These are phyloP conservation scores for Synanthedon myopaeformis DNA, from an alignment of 2,888 invertebrate species.

Conservation along the genomic window DNA sequence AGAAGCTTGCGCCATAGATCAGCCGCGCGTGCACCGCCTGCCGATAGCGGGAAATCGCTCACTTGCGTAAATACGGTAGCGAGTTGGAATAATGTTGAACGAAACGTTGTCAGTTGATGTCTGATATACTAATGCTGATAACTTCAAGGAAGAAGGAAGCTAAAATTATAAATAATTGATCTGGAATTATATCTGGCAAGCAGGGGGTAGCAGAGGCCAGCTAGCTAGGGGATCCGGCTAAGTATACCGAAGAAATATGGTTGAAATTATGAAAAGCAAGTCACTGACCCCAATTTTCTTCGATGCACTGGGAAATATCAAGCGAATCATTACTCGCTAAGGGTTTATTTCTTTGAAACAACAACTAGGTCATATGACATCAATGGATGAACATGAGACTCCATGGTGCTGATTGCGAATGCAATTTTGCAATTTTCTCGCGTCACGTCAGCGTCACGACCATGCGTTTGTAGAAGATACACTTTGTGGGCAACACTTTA, in stretches of 20 bases:
- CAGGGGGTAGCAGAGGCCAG: too few relatives aligned
- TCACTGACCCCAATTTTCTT: too few relatives aligned
- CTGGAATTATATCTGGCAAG: too few relatives aligned
- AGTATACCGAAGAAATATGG: too few relatives aligned
- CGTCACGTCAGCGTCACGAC: slow-evolving; percentile 23
- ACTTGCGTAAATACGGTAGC: slow-evolving; percentile 63
- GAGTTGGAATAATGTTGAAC: slow-evolving; percentile 11
- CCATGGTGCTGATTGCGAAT: slow-evolving; percentile 44
- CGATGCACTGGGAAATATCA: background rate
- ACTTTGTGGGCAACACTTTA: background rate
- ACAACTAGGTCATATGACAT: slow-evolving; percentile 58
- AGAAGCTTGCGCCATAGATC: slow-evolving; percentile 54
- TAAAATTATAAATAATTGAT: background rate
- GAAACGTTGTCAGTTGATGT: background rate
- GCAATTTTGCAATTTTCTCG: slow-evolving; percentile 44
- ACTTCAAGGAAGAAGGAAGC: background rate
- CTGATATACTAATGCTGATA: background rate
- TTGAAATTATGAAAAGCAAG: too few relatives aligned
- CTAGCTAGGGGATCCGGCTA: too few relatives aligned
- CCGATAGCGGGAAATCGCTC: slow-evolving; percentile 50
- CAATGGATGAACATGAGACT: slow-evolving; percentile 51
- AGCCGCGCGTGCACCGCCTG: slow-evolving; percentile 44
- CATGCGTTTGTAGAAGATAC: slow-evolving; percentile 1
- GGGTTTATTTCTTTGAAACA: slow-evolving; percentile 35
- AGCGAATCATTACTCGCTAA: background rate